These are phyloP conservation scores for Ciconia nigra DNA, from an alignment of 2,797 vertebrate genomes.

Conservation along the genomic window DNA sequence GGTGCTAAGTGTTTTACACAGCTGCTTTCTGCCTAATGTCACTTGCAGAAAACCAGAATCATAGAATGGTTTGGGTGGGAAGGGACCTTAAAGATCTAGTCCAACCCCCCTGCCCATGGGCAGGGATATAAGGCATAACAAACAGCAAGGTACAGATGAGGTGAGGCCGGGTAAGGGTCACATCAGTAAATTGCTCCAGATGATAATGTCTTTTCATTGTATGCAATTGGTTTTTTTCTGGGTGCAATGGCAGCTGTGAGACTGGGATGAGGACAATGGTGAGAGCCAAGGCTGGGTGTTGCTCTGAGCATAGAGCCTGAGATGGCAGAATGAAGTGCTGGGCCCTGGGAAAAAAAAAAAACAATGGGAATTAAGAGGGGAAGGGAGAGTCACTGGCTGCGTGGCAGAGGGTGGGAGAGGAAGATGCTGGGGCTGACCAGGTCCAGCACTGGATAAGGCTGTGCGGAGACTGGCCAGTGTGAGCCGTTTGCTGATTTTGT, in stretches of 20 bases:
- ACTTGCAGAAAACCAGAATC: neutral
- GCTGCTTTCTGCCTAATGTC: neutral
- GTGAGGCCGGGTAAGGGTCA: neutral
- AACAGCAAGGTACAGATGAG: neutral
- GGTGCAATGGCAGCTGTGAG: neutral
- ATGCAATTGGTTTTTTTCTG: neutral
- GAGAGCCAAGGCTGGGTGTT: neutral
- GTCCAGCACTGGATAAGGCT: neutral
- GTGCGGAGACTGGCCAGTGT: neutral
- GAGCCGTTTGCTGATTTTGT: neutral
- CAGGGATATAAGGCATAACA: neutral
- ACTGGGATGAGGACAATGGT: neutral
- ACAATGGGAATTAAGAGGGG: neutral
- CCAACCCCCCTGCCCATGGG: neutral
- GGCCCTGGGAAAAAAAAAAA: too few relatives aligned
- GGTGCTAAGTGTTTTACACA: neutral
- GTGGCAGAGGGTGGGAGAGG: neutral
- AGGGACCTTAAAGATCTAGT: neutral
- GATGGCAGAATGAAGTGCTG: neutral
- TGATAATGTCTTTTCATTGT: neutral
- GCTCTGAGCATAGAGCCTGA: neutral
- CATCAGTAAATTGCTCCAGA: neutral
- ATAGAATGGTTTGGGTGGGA: neutral
- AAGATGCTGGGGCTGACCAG: neutral
- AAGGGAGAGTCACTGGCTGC: neutral